These are phyloP conservation scores for Athetis lepigone DNA, from an alignment of 2,888 invertebrate genomes.

Conservation along the genomic window DNA sequence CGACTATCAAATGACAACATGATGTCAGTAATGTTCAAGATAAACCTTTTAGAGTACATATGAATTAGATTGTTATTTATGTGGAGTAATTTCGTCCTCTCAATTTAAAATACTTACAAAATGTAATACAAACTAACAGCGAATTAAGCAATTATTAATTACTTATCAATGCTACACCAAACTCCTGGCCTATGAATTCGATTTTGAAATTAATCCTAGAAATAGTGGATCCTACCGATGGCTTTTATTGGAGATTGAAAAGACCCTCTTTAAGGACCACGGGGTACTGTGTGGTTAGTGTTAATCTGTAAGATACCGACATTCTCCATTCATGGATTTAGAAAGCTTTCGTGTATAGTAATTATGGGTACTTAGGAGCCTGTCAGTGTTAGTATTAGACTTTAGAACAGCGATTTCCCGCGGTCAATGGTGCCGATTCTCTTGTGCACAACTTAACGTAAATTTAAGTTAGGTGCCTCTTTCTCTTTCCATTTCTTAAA, in stretches of 20 bases:
- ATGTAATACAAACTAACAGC: neutral
- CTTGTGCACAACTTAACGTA: no score
- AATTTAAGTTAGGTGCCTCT: no score
- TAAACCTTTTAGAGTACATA: no score
- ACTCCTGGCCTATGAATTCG: neutral
- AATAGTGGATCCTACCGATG: neutral
- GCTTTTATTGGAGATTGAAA: neutral
- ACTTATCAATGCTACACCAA: neutral
- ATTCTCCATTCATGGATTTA: neutral
- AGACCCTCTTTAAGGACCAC: neutral
- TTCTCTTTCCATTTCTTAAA: no score
- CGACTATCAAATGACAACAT: no score
- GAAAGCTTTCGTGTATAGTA: slow-evolving; percentile 6
- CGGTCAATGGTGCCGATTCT: no score
- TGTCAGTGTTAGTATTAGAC: neutral
- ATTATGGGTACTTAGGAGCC: neutral
- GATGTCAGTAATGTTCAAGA: no score
- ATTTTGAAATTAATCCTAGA: neutral
- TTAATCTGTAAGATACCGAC: neutral
- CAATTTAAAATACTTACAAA: no score
- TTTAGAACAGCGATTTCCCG: slow-evolving; percentile 17
- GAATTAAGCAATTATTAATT: neutral
- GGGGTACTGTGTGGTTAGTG: neutral
- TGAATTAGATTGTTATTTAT: no score
- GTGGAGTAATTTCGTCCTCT: no score